phyloP scores from a whole-genome alignment of 2,888 invertebrate genomes.

The Elmis aenea region DNA sequence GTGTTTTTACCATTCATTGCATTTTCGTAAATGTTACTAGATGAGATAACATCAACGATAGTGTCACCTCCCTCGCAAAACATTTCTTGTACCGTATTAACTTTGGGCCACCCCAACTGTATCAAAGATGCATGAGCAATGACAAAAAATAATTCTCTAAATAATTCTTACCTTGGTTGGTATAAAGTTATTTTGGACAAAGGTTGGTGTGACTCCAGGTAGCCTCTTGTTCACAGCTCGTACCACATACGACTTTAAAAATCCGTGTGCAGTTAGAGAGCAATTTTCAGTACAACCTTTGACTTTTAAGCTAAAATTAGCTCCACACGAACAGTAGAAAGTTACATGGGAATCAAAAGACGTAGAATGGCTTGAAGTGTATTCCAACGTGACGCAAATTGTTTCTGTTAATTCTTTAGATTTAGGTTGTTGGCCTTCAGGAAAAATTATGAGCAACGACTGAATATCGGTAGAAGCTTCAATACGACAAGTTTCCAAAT shows the following conservation, averaged over 20 bases:
- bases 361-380: not conserved
- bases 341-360: conserved; percentile 1
- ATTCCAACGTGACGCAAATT: not conserved
- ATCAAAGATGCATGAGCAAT: no score
- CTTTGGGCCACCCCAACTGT: no score
- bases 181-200: no score
- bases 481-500: not conserved
- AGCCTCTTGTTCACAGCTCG: no score
- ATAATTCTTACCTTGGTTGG: no score
- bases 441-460: not conserved
- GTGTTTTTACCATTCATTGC: conserved; percentile 3
- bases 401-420: not conserved
- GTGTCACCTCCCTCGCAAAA: no score
- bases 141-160: no score
- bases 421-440: not conserved
- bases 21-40: not conserved
- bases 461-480: not conserved
- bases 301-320: conserved; percentile 19
- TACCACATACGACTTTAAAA: conserved; percentile 10
- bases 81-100: not conserved
- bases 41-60: no score
- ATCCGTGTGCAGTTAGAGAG: conserved; percentile 36
- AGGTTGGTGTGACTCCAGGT: no score
- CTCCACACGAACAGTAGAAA: conserved; percentile 29
- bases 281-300: conserved; percentile 37